Base-by-base conservation (phyloP, 2,888 invertebrate species). In the Caenorhabditis sp. region DNA sequence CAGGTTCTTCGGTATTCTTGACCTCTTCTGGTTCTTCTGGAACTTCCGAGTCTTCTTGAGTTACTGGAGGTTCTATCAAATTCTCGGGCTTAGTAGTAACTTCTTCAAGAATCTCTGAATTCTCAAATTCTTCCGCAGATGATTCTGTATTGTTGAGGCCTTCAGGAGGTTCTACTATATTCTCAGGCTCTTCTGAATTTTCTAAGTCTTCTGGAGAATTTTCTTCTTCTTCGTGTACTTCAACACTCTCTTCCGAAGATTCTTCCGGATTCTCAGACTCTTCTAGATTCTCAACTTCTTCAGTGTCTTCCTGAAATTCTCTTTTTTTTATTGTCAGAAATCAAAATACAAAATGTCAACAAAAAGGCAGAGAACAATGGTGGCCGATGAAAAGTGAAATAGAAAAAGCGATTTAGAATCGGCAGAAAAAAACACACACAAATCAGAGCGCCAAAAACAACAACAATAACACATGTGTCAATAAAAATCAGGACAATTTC, bases 261-360 rank as follows among this genome's bases (percentile, higher is more conserved):
- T 65, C 21, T 50, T 36, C 14, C n/a, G 20, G 4, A 14, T 17
- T 56, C 27, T 20, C n/a, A 26, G 58, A 1, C 63, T 62, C 38
- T 67, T 54, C 31, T 63, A 63, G 12, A 54, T 63, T 36, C 26
- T 25, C 26, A 59, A 58, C 62, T 56, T 17, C 56, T 66, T 66
- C 25, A 20, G 36, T 4, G 53, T 61, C 27, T 65, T 63, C 38
- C 14, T 17, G 25, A 57, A 60, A 36, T 63, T 62, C 27, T 31
- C 4, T 31, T 31, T 31, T 31, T 7, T 31, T 31, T 31, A 31
- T 31, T 31, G 31, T 31, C 31, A 31, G 31, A 31, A 31, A 31
- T 21, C 12, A 21, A 52, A 50, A 12, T 14, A 10, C 14, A 50
- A 52, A 52, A 20, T 21, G 23, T 23, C 23, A 23, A 23, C 23